Evolutionary conservation across 2,888 invertebrate species (phyloP).

Genomic region (Drosophila antonietae): DNA sequence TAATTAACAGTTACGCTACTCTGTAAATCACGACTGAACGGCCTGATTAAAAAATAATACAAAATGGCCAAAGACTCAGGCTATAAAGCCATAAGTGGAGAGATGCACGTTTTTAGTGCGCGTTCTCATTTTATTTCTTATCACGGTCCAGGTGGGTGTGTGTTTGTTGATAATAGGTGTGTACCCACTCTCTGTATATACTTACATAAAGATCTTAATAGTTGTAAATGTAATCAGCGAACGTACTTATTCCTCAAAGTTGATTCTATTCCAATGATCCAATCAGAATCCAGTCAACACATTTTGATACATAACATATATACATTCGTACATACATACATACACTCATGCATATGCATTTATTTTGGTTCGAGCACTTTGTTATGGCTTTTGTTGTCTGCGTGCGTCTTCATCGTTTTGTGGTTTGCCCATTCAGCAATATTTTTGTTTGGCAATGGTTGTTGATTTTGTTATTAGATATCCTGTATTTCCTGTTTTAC

Average conservation of each 20-base stretch:
- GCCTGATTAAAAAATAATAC: slow-evolving; percentile 48
- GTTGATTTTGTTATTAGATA: not conserved
- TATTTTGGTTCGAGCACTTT: slow-evolving; percentile 73
- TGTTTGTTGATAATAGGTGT: slow-evolving; percentile 34
- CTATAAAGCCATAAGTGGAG: slow-evolving; percentile 6
- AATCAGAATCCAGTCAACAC: slow-evolving; percentile 55
- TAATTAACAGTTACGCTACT: slow-evolving; percentile 47
- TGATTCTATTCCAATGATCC: slow-evolving; percentile 43
- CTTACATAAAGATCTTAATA: slow-evolving; percentile 70
- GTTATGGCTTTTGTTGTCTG: slow-evolving; percentile 72
- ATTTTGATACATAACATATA: slow-evolving; percentile 45
- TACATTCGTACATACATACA: slow-evolving; percentile 41
- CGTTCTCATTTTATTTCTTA: slow-evolving; percentile 39
- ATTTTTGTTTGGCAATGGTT: not conserved
- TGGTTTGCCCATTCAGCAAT: slow-evolving; percentile 16
- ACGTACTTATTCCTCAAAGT: slow-evolving; percentile 12
- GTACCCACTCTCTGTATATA: slow-evolving; percentile 24
- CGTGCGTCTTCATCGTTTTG: slow-evolving; percentile 57
- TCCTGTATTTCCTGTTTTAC: slow-evolving; percentile 32
- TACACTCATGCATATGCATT: slow-evolving; percentile 53
- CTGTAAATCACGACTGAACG: slow-evolving; percentile 63
- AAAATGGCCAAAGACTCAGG: slow-evolving; percentile 27
- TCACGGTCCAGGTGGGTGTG: slow-evolving; percentile 49
- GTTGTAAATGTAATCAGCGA: slow-evolving; percentile 35
- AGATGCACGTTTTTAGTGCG: slow-evolving; percentile 54